Base-by-base conservation (phyloP, 2,113 vertebrate species). In the Cygnus buccinator region DNA sequence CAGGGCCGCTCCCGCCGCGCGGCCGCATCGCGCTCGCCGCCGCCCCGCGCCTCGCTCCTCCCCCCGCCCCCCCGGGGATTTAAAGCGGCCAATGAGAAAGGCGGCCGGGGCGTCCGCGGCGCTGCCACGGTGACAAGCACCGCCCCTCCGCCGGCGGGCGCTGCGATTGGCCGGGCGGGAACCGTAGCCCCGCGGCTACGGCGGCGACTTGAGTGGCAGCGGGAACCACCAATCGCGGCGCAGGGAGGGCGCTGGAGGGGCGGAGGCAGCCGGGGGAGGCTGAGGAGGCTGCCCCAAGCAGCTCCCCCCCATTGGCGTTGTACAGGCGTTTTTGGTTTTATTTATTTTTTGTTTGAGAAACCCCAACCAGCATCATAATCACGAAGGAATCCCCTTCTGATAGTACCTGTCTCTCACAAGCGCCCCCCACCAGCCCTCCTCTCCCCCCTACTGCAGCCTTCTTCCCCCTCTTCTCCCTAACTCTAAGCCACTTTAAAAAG, bases 41-140 rank as follows among this genome's bases (percentile, higher is more conserved):
- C 16, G 5, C 48, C 16, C 18, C 14, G 4, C 3, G 8, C 29
- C 15, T 2, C 2, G 8, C 20, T 48, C 46, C 6, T 2, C 13
- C 11, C 48, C 4, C 35, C 18, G 4, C 50, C 31, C 11, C 11
- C 35, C 2, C 6, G 4, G 22, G 63, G 33, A 43, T 82, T 87
- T 84, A 68, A 79, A 48, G 4, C 3, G 67, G 26, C 59, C 83
- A 84, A 58, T 43, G 46, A 12, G 7, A 10, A 37, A 25, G 2
- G 39, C 59, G 2, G 37, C 37, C 3, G 35, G 23, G 39, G 77
- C 77, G 68, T 17, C 21, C 1, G 4, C 8, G 6, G 13, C 28
- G 95, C 43, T 93, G 87, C 93, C 66, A 17, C 55, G 61, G 93
- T 2, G 48, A 94, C 81, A 25, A 25, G 13, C 29, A 3, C 50